phyloP scores from a whole-genome alignment of 1,140 invertebrate species.

The Hetaerina americana region DNA sequence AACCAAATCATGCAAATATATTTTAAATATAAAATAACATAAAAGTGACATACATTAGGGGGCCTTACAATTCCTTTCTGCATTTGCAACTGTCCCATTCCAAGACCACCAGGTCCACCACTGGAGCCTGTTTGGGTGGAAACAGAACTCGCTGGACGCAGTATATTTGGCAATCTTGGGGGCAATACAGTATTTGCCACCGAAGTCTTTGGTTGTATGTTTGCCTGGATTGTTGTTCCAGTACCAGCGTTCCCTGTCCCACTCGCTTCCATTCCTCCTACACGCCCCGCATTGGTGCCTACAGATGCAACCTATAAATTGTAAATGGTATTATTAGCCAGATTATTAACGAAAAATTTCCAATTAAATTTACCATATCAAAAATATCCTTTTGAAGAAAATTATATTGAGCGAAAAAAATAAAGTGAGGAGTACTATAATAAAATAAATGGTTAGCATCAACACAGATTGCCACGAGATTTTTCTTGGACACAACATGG shows the following conservation, averaged over 20 bases:
- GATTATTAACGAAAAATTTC: slow-evolving; percentile 6
- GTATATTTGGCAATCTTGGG: slow-evolving; percentile 39
- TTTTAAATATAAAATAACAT: too few species aligned
- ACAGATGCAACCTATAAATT: slow-evolving; percentile 4
- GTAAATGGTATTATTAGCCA: background rate
- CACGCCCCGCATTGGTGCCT: background rate
- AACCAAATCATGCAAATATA: too few species aligned
- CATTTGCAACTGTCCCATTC: slow-evolving; percentile 17
- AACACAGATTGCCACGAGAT: too few species aligned
- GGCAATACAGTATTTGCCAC: slow-evolving; percentile 33
- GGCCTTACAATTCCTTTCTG: slow-evolving; percentile 17
- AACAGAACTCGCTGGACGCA: slow-evolving; percentile 59
- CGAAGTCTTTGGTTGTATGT: slow-evolving; percentile 33
- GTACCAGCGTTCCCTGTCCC: background rate
- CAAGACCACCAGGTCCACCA: slow-evolving; percentile 31
- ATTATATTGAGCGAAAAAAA: slow-evolving; percentile 22
- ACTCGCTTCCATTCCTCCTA: background rate
- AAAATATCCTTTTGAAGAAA: slow-evolving; percentile 23
- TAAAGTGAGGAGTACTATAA: background rate
- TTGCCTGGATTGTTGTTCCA: slow-evolving; percentile 31
- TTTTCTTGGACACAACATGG: too few species aligned
- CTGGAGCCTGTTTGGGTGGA: slow-evolving; percentile 53
- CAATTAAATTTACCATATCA: slow-evolving; percentile 8
- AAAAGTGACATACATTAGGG: too few species aligned
- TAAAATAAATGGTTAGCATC: too few species aligned